phyloP scores from a whole-genome alignment of 1,140 invertebrate species.

The Drosophila aff. region DNA sequence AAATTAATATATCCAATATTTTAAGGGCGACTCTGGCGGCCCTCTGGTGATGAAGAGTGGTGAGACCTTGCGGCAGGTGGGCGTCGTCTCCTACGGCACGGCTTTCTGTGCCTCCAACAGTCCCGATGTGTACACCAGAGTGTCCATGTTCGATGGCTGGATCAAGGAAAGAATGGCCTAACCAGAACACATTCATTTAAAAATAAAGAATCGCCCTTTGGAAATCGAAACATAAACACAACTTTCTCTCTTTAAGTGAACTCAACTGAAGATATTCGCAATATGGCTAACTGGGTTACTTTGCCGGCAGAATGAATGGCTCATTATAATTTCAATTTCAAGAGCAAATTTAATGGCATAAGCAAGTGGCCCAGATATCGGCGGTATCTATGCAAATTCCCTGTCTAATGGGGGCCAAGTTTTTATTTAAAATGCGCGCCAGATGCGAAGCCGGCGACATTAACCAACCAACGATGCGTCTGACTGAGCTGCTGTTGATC shows the following conservation, averaged over 20 bases:
- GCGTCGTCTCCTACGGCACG: constrained; percentile 90
- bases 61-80: constrained; percentile 85
- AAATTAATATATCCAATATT: constrained; percentile 19
- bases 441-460: constrained; percentile 17
- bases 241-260: background rate
- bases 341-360: constrained; percentile 80
- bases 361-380: constrained; percentile 43
- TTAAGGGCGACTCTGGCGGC: constrained; percentile 90
- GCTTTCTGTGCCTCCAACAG: constrained; percentile 86
- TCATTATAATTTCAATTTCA: constrained; percentile 68
- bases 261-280: constrained; percentile 9
- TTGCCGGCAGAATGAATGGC: constrained; percentile 56
- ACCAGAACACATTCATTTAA: background rate
- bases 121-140: constrained; percentile 87
- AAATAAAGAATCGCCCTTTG: background rate
- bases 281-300: constrained; percentile 25
- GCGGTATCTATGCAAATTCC: constrained; percentile 69
- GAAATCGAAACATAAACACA: background rate
- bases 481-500: constrained; percentile 31
- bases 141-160: constrained; percentile 86
- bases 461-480: constrained; percentile 41
- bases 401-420: constrained; percentile 37
- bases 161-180: constrained; percentile 81
- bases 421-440: constrained; percentile 33
- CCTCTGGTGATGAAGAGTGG: constrained; percentile 86